A percentile compares a stretch with the other conserved stretches of the same genome.
Conservation (phyloP, 2,113 vertebrate species). For the Catharus bicknelli region DNA sequence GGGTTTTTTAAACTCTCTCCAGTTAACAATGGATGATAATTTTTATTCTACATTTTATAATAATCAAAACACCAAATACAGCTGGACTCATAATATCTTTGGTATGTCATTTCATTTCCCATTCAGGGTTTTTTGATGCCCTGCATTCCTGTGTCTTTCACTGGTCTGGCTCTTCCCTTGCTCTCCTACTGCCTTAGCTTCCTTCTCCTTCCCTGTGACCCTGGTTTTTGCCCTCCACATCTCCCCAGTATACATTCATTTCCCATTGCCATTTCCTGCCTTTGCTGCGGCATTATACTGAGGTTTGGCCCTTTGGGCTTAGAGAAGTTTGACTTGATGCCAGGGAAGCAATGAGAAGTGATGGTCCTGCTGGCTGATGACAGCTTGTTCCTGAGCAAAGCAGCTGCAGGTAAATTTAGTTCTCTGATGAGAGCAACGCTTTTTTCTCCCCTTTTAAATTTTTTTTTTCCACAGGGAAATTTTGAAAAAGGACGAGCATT, state of each 20-base stretch:
- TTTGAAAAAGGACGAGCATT: neutral
- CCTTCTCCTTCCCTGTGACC: neutral
- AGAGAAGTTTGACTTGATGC: constrained; percentile 15
- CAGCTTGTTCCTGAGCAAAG: neutral
- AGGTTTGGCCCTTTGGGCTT: neutral
- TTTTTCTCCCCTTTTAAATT: accelerated
- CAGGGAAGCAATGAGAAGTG: constrained; percentile 9
- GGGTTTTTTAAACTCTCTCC: neutral
- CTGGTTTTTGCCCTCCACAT: neutral
- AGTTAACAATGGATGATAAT: neutral
- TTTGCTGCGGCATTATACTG: neutral
- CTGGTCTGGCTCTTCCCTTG: neutral
- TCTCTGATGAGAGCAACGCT: neutral
- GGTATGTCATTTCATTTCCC: neutral
- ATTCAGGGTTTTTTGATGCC: neutral
- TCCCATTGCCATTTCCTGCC: constrained; percentile 27
- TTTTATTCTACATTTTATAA: neutral
- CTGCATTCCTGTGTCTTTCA: neutral
- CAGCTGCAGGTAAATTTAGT: constrained; percentile 32
- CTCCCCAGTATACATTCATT: neutral
- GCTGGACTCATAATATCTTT: neutral
- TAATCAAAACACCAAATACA: neutral
- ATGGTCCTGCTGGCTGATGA: neutral
- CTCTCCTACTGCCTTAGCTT: neutral
- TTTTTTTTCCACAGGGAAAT: neutral